phyloP scores from a whole-genome alignment of 2,888 invertebrate species.

The Gisinianus flammeolus region DNA sequence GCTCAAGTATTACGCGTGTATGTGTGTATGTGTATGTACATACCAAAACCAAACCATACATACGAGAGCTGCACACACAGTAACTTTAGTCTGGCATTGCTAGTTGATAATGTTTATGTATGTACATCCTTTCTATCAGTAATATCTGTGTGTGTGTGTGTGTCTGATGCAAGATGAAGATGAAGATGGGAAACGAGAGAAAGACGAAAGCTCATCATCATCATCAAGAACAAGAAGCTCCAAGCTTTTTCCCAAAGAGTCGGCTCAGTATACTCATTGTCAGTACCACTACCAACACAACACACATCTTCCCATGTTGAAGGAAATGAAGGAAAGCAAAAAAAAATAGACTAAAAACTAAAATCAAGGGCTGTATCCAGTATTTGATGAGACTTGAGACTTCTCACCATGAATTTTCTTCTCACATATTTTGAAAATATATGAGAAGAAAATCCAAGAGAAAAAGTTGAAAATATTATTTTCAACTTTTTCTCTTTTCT shows the following conservation, averaged over 20 bases:
- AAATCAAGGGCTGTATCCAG: background rate
- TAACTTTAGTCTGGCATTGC: too few species aligned
- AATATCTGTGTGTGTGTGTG: background rate
- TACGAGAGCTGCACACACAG: too few species aligned
- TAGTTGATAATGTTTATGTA: background rate
- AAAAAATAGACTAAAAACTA: too few species aligned
- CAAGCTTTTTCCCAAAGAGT: background rate
- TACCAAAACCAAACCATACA: too few species aligned
- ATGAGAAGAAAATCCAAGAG: background rate
- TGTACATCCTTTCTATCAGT: too few species aligned
- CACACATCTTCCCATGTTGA: too few species aligned
- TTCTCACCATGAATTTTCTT: background rate
- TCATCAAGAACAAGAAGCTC: background rate
- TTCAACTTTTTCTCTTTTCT: background rate
- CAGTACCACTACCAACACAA: too few species aligned
- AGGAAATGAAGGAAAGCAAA: too few species aligned
- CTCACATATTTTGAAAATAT: too few species aligned
- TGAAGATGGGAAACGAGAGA: background rate
- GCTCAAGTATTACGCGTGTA: background rate
- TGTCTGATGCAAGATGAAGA: too few species aligned
- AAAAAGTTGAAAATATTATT: too few species aligned
- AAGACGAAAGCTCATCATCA: background rate
- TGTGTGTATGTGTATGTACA: background rate
- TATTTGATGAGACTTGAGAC: background rate
- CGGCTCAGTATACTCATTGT: background rate